Base-by-base conservation (phyloP, 1,140 invertebrate genomes). In the Formica exsecta region DNA sequence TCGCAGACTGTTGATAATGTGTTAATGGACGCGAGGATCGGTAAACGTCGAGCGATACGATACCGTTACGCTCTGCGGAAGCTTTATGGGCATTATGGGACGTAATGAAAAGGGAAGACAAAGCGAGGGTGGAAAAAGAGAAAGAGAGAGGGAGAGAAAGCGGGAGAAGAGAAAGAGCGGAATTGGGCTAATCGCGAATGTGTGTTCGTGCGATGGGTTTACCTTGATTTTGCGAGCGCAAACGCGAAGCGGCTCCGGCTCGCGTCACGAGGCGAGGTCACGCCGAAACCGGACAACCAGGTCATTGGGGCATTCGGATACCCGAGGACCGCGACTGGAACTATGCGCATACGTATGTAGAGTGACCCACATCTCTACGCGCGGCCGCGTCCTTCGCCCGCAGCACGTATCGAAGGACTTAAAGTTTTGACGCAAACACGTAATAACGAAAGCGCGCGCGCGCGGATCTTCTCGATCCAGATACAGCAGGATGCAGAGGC, bases 241-340 rank as follows among this genome's bases (percentile, higher is more conserved):
- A 22, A 71, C 76, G 65, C 64, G 8, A 13, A 13, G 36, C 3
- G n/a, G 65, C 65, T 32, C 19, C 74, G 22, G 25, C 41, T 76
- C 86, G 87, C 80, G 86, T 91, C 89, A 91, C 80, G 44, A 66
- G 75, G 59, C 88, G 89, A 90, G 89, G 89, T 74, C 87, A 88
- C 48, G 75, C 61, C 85, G 80, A 85, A 83, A 90, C 84, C 89
- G 87, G 68, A 68, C 87, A 93, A 92, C 87, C 90, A 80, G 93
- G 93, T 93, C 92, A 93, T 93, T 93, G 91, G 92, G 91, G 73
- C 93, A 92, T 90, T 91, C 86, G 86, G 85, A 85, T 87, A 87
- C 89, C 48, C 48, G 54, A 90, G 71, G 86, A 90, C 77, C 84
- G 64, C 44, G 87, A 73, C 85, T 83, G 80, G 88, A 87, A 87